Base-by-base conservation (phyloP, 2,797 vertebrate genomes). In the Nyctalus aviator region DNA sequence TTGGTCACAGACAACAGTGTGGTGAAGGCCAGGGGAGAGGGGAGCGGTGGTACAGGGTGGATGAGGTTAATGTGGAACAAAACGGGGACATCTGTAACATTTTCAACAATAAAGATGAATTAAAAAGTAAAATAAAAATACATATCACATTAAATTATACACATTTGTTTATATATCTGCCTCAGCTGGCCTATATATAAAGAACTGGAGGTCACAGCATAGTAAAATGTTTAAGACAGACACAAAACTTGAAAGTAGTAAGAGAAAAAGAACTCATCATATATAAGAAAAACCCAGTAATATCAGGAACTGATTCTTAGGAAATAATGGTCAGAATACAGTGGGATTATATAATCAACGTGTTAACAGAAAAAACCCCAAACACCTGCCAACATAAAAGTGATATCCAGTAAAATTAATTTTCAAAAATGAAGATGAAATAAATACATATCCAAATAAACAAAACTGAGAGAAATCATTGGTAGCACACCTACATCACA, bases 341-440 rank as follows among this genome's bases (percentile, higher is more conserved):
- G 8, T n/a, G 21, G 21, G 41, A 75, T 53, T 44, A 93, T 6
- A 88, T 30, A 79, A 72, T 48, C 46, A 55, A 83, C 71, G 35
- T 55, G 17, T 5, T n/a, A 46, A 81, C 17, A 71, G 20, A 21
- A 50, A 83, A 72, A 46, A 21, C 1, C 7, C 46, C 32, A 57
- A 27, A 84, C 18, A 59, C 1, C 7, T 48, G 12, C 37, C 20
- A 82, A 27, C 7, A 3, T 35, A 55, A 23, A 73, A 46, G 13
- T 69, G 68, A 71, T 23, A 27, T 69, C 30, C 30, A 53, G 5
- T 3, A 50, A 89, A 59, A 75, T 18, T 17, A 55, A 64, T 41
- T n/a, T 93, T 88, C 20, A 59, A 84, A 77, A 73, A 57, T 78
- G 17, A 72, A 84, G 18, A 8, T n/a, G 44, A 83, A 84, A 88